Evolutionary conservation across 2,888 invertebrate species (phyloP).

Genomic region (Limnephilus lunatus): DNA sequence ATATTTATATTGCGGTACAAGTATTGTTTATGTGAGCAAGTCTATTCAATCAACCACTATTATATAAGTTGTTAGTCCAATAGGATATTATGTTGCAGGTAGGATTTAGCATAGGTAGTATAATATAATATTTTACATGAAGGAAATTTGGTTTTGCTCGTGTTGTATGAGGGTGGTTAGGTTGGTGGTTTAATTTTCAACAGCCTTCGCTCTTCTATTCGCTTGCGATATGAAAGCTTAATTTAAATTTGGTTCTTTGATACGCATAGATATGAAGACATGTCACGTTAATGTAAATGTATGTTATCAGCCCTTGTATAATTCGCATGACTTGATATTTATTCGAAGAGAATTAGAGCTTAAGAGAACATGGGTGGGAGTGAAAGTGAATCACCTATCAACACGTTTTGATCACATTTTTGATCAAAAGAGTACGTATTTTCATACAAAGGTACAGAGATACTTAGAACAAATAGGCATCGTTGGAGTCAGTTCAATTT

Average conservation of each 20-base stretch:
- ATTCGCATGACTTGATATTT: not conserved
- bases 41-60: not conserved
- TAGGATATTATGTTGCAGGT: not conserved
- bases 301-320: not conserved
- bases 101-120: not conserved
- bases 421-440: not conserved
- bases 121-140: not conserved
- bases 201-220: not conserved
- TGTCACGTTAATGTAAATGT: not conserved
- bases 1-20: too few relatives aligned
- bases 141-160: not conserved
- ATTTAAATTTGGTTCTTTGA: conserved; percentile 19
- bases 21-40: too few relatives aligned
- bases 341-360: not conserved
- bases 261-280: not conserved
- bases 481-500: not conserved
- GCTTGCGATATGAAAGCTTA: not conserved
- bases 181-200: not conserved
- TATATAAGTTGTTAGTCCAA: not conserved
- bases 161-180: not conserved
- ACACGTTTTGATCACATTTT: not conserved
- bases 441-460: not conserved
- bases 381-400: not conserved
- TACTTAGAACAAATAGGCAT: not conserved
- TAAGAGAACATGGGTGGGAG: not conserved